Evolutionary conservation across 2,113 vertebrate species (phyloP).

Genomic region (Chionodraco myersi): DNA sequence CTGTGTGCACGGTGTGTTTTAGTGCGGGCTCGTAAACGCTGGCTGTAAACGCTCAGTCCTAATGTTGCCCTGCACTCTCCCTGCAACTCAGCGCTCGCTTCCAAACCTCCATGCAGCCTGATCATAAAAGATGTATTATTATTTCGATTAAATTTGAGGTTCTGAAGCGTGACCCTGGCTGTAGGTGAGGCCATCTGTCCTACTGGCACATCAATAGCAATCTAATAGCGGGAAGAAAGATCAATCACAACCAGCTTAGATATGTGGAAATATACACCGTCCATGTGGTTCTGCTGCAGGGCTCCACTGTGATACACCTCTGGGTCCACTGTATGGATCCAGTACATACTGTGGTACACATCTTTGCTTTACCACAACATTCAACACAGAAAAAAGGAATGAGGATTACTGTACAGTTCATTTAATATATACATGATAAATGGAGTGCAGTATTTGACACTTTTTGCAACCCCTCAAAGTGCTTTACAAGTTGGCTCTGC

Average conservation of each 20-base stretch:
- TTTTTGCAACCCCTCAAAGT: no score
- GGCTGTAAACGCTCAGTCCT: slow-evolving; percentile 48
- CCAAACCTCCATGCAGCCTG: slow-evolving; percentile 39
- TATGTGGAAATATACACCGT: slow-evolving; percentile 57
- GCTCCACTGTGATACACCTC: neutral
- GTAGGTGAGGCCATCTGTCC: slow-evolving; percentile 60
- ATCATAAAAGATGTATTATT: slow-evolving; percentile 71
- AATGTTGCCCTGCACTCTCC: slow-evolving; percentile 51
- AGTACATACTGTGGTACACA: neutral
- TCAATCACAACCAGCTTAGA: slow-evolving; percentile 79
- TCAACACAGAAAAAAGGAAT: neutral
- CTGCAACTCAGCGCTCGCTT: slow-evolving; percentile 48
- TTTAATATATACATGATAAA: no score
- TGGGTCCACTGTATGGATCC: neutral
- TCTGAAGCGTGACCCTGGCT: slow-evolving; percentile 65
- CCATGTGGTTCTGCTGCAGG: slow-evolving; percentile 56
- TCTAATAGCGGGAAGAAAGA: slow-evolving; percentile 74
- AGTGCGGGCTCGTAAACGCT: slow-evolving; percentile 51
- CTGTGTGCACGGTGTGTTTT: slow-evolving; percentile 30
- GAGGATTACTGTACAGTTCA: neutral
- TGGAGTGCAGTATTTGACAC: no score
- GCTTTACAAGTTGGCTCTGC: no score
- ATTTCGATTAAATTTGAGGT: slow-evolving; percentile 68
- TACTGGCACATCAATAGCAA: slow-evolving; percentile 75
- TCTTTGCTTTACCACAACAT: neutral